Base-by-base conservation (phyloP, 2,888 invertebrate genomes). In the Ametastegia equiseti region DNA sequence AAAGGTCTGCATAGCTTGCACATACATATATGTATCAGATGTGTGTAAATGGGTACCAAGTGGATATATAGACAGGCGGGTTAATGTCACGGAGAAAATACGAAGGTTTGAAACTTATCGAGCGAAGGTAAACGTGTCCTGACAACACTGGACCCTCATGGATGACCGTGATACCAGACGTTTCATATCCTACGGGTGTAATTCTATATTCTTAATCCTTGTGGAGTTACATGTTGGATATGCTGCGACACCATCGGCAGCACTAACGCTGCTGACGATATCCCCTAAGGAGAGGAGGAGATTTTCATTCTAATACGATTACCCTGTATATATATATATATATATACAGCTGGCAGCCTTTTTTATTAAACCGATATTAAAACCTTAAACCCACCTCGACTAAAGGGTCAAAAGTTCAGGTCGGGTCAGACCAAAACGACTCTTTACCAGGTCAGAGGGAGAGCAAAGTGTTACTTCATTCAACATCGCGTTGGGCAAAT, bases 221-320 rank as follows among this genome's bases (percentile, higher is more conserved):
- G 27, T 47, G 71, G 30, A 45, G 47, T 63, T 63, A 15, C n/a
- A 36, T 67, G 39, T 67, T n/a, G n/a, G n/a, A n/a, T n/a, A n/a
- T n/a, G n/a, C n/a, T n/a, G n/a, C n/a, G n/a, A n/a, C n/a, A n/a
- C n/a, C n/a, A n/a, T n/a, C n/a, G n/a, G n/a, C n/a, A n/a, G n/a
- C n/a, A n/a, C n/a, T n/a, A n/a, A n/a, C n/a, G n/a, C n/a, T n/a
- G n/a, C n/a, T n/a, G n/a, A 67, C n/a, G 7, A 54, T 23, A 23
- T 15, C 6, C 6, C 63, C 63, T 33, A 63, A 42, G 42, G 69
- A n/a, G n/a, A n/a, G 73, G n/a, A n/a, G 73, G 0, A 2, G 39
- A 50, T 54, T 39, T 75, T 75, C 36, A 36, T 75, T 54, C 75
- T 75, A 75, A 75, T 54, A 15, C 33, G 75, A 75, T 75, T 75